Evolutionary conservation across 2,113 vertebrate species (phyloP).

Genomic region (Trogon melanurus): DNA sequence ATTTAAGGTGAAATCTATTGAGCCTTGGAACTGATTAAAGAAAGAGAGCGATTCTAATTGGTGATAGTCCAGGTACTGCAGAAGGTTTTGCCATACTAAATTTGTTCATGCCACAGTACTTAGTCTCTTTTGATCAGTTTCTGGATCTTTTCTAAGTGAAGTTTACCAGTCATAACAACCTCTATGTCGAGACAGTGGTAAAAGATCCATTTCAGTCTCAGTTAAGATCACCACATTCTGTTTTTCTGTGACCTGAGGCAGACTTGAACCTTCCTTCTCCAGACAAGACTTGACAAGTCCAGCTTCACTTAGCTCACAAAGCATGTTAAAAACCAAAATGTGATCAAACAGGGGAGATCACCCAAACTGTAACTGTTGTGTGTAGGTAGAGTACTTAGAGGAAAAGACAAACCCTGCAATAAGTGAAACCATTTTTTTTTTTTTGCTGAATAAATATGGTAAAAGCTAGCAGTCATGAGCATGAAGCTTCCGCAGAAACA

Average conservation of each 20-base stretch:
- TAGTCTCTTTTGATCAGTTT: slow-evolving; percentile 43
- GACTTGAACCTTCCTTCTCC: slow-evolving; percentile 37
- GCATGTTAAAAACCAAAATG: neutral
- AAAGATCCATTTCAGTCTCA: slow-evolving; percentile 53
- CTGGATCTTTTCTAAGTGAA: slow-evolving; percentile 30
- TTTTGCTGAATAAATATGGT: neutral
- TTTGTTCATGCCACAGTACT: neutral
- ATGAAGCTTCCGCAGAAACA: neutral
- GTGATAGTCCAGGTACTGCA: neutral
- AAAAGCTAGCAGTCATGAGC: neutral
- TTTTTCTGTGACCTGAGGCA: slow-evolving; percentile 50
- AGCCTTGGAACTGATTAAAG: neutral
- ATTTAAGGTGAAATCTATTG: neutral
- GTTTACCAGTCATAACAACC: slow-evolving; percentile 47
- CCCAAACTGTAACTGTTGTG: neutral
- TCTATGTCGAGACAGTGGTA: slow-evolving; percentile 51
- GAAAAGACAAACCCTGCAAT: neutral
- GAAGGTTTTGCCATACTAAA: neutral
- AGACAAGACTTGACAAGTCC: slow-evolving; percentile 56
- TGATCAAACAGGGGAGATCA: neutral
- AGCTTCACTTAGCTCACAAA: neutral
- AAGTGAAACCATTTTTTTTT: neutral
- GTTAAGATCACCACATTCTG: slow-evolving; percentile 63
- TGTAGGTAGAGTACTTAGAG: neutral
- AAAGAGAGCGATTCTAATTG: neutral